Evolutionary conservation across 2,888 invertebrate species (phyloP).

Genomic region (Drosophila infuscata): DNA sequence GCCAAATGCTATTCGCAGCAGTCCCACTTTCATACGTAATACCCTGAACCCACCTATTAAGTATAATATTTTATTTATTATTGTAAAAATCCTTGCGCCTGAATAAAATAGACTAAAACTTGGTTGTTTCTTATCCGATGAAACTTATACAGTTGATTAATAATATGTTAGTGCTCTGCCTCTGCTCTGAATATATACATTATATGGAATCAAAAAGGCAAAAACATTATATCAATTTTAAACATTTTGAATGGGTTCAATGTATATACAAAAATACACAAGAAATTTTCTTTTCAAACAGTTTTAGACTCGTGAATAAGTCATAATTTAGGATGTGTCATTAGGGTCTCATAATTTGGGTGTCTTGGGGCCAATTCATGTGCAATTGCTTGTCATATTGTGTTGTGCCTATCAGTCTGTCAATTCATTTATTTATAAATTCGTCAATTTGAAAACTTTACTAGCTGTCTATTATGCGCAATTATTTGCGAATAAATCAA

Average conservation of each 20-base stretch:
- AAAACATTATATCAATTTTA: not conserved
- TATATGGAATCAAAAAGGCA: not conserved
- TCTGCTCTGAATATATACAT: not conserved
- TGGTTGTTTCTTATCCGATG: no score
- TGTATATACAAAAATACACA: not conserved
- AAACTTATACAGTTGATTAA: no score
- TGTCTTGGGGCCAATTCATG: slow-evolving; percentile 6
- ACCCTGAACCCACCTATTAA: not conserved
- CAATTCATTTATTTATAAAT: slow-evolving; percentile 31
- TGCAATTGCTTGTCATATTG: slow-evolving; percentile 40
- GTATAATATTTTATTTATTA: not conserved
- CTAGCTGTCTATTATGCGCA: slow-evolving; percentile 36
- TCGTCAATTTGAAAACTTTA: slow-evolving; percentile 21
- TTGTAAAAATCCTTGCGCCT: no score
- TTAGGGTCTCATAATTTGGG: slow-evolving; percentile 32
- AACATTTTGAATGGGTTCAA: not conserved
- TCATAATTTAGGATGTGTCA: slow-evolving; percentile 24
- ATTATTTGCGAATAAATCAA: slow-evolving; percentile 61
- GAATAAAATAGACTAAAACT: no score
- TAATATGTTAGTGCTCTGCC: not conserved
- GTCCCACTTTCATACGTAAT: not conserved
- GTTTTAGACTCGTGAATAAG: slow-evolving; percentile 11
- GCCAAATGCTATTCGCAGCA: not conserved
- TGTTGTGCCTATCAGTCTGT: slow-evolving; percentile 31
- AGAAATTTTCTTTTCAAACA: not conserved